Percentiles rank a stretch among this genome's conserved stretches.
phyloP scores from a whole-genome alignment of 2,797 vertebrate species.

The Megaceryle alcyon region DNA sequence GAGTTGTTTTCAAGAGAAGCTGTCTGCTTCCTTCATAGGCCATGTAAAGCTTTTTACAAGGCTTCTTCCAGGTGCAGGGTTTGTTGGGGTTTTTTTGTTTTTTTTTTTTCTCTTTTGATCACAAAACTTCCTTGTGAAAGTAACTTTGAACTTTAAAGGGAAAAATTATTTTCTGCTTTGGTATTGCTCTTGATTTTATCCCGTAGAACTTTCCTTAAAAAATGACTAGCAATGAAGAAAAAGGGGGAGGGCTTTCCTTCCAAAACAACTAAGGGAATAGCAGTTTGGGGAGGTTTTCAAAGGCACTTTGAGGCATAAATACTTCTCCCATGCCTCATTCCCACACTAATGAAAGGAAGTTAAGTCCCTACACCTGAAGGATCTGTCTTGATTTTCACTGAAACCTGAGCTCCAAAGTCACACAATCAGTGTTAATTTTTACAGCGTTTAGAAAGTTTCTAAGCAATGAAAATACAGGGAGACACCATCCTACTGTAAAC shows the following conservation, averaged over 20 bases:
- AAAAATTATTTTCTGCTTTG: not conserved
- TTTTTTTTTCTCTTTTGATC: not conserved
- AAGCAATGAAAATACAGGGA: not conserved
- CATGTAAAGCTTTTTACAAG: not conserved
- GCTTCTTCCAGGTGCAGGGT: not conserved
- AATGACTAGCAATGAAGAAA: not conserved
- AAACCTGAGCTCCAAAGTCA: not conserved
- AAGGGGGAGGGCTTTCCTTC: not conserved
- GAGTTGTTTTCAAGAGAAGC: not conserved
- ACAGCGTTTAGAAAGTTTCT: not conserved
- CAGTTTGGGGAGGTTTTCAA: not conserved
- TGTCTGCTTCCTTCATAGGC: not conserved
- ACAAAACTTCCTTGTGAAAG: not conserved
- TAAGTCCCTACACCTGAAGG: not conserved
- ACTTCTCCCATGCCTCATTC: not conserved
- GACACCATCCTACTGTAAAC: not conserved
- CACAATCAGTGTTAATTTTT: not conserved
- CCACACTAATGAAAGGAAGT: not conserved
- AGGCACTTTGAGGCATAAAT: not conserved
- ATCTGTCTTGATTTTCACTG: not conserved
- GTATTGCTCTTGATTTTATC: not conserved
- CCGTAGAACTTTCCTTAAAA: not conserved
- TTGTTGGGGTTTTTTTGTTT: too few relatives aligned
- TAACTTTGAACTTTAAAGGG: not conserved
- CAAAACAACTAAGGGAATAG: not conserved